Evolutionary conservation across 2,113 vertebrate species (phyloP).

Genomic region (Mustelus asterias): DNA sequence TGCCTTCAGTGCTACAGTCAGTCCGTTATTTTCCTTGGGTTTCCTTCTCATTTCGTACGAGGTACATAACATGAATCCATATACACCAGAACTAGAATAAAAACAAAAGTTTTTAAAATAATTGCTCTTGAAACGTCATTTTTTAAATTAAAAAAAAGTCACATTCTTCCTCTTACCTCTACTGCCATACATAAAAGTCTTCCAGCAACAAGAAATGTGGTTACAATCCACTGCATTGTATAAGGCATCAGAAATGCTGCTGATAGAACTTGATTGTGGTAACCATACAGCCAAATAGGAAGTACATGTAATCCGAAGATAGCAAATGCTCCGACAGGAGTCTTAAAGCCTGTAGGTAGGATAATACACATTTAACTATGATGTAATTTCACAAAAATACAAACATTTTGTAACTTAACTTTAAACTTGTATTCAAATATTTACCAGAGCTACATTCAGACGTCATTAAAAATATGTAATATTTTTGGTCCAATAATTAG

Average conservation of each 20-base stretch:
- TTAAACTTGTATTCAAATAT: not conserved
- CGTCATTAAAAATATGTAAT: not conserved
- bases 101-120: not conserved
- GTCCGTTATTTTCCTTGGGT: not conserved
- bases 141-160: not conserved
- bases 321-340: constrained; percentile 49
- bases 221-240: constrained; percentile 45
- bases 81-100: constrained; percentile 39
- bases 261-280: constrained; percentile 40
- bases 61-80: constrained; percentile 47
- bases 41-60: constrained; percentile 37
- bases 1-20: not conserved
- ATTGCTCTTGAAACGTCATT: not conserved
- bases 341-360: constrained; percentile 45
- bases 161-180: constrained; percentile 45
- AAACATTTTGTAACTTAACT: not conserved
- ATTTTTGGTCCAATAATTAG: not conserved
- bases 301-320: constrained; percentile 53
- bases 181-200: constrained; percentile 48
- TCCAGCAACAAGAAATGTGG: constrained; percentile 46
- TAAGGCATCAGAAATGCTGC: constrained; percentile 40
- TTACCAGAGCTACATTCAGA: not conserved
- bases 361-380: not conserved
- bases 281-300: constrained; percentile 54
- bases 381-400: not conserved